Conservation (phyloP, 2,113 vertebrate genomes). For the Cinclus cinclus region DNA sequence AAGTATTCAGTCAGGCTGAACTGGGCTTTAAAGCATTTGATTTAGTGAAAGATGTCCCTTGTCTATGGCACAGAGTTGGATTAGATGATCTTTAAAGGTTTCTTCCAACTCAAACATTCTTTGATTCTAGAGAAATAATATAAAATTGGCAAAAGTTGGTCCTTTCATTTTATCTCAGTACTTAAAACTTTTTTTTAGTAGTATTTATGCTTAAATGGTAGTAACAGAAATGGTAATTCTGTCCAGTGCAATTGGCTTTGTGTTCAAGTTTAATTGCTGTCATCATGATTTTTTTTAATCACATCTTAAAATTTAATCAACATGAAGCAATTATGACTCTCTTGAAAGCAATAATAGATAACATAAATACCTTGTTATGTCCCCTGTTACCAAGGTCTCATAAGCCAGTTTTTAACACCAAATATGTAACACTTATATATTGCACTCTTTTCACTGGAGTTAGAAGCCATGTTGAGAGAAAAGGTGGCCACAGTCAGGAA, state of each 20-base stretch:
- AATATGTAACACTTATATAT: not conserved
- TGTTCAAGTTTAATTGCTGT: not conserved
- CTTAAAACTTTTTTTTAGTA: not conserved
- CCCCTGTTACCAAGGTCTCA: not conserved
- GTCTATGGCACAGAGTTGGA: not conserved
- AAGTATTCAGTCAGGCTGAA: not conserved
- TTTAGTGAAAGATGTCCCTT: not conserved
- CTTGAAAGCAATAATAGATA: not conserved
- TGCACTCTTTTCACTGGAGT: not conserved
- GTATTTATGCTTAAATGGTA: not conserved
- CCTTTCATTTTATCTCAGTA: not conserved
- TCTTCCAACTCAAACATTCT: not conserved
- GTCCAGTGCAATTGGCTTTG: not conserved
- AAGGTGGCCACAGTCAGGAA: not conserved
- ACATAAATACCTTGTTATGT: not conserved
- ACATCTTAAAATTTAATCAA: not conserved
- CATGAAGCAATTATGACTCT: not conserved
- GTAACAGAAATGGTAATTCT: not conserved
- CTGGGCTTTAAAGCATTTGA: not conserved
- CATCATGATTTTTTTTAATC: accelerated
- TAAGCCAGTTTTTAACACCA: not conserved
- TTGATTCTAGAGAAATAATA: not conserved
- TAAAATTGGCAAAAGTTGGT: not conserved
- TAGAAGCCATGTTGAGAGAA: not conserved
- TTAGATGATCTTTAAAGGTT: not conserved